These are phyloP conservation scores for Pemphigus obesinymphae DNA, from an alignment of 1,140 invertebrate genomes.

Conservation along the genomic window DNA sequence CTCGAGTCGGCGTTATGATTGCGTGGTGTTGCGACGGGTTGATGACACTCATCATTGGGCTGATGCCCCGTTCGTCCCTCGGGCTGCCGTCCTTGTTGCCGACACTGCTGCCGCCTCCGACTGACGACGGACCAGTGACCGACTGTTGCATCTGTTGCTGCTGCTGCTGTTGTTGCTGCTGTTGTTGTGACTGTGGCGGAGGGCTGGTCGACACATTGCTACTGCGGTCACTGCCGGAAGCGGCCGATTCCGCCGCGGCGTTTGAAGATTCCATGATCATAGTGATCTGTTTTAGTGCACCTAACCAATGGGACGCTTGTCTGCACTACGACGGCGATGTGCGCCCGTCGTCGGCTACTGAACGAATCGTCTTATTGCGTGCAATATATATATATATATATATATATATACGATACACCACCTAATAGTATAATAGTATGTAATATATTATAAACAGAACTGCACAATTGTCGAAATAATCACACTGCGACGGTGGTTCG, in stretches of 20 bases:
- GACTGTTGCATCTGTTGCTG: conserved; percentile 47
- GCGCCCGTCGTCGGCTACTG: neutral
- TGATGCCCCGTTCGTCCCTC: conserved; percentile 43
- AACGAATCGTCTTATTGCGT: neutral
- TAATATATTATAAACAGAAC: neutral
- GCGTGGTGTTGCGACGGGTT: conserved; percentile 36
- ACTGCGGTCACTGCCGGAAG: conserved; percentile 51
- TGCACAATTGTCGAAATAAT: neutral
- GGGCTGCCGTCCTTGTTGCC: conserved; percentile 43
- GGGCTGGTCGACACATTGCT: conserved; percentile 53
- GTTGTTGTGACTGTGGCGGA: conserved; percentile 53
- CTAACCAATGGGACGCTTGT: neutral
- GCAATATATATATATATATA: neutral
- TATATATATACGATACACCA: neutral
- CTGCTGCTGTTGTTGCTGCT: conserved; percentile 53
- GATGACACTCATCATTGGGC: conserved; percentile 50
- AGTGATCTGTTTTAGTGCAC: too few relatives aligned
- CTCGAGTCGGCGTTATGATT: conserved; percentile 50
- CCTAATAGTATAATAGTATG: neutral
- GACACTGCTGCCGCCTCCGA: conserved; percentile 49
- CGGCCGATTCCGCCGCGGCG: conserved; percentile 47
- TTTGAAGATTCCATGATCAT: conserved; percentile 49
- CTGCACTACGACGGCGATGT: too few relatives aligned
- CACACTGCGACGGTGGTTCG: too few relatives aligned
- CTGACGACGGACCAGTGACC: conserved; percentile 50